Conservation (phyloP, 2,113 vertebrate species). For the Triplophysa siluroides region DNA sequence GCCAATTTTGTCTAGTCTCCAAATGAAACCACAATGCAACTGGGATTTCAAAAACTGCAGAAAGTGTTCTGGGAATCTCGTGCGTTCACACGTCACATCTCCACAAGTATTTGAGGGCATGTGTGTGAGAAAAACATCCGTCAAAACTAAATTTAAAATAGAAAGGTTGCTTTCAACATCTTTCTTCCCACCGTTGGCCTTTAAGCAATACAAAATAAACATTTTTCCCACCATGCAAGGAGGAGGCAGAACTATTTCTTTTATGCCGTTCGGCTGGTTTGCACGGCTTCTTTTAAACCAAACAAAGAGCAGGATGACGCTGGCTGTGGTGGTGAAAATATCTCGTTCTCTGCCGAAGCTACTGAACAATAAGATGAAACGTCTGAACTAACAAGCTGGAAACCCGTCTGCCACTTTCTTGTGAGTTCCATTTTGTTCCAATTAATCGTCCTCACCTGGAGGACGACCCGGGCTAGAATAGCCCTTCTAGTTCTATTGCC, state of each 20-base stretch:
- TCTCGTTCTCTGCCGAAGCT: background rate
- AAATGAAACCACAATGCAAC: slow-evolving; percentile 5
- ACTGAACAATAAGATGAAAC: background rate
- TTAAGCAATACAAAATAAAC: background rate
- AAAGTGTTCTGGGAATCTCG: background rate
- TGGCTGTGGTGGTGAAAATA: background rate
- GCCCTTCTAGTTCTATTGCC: background rate
- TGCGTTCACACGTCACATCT: background rate
- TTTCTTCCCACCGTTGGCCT: background rate
- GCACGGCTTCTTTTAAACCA: background rate
- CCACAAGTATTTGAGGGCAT: slow-evolving; percentile 9
- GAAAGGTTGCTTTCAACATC: slow-evolving; percentile 2
- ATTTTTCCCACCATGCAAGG: background rate
- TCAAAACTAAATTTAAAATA: background rate
- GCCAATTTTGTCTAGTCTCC: background rate
- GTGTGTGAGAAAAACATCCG: slow-evolving; percentile 26
- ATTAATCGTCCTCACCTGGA: slow-evolving; percentile 43
- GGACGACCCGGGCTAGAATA: slow-evolving; percentile 2
- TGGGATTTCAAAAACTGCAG: background rate
- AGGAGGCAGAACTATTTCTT: slow-evolving; percentile 9
- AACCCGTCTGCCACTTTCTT: slow-evolving; percentile 16
- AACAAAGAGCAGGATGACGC: background rate
- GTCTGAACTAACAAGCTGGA: slow-evolving; percentile 28
- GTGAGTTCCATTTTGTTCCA: slow-evolving; percentile 36
- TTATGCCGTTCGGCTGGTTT: background rate